phyloP scores from a whole-genome alignment of 2,113 vertebrate genomes.

The Corythornis madagascariensis region DNA sequence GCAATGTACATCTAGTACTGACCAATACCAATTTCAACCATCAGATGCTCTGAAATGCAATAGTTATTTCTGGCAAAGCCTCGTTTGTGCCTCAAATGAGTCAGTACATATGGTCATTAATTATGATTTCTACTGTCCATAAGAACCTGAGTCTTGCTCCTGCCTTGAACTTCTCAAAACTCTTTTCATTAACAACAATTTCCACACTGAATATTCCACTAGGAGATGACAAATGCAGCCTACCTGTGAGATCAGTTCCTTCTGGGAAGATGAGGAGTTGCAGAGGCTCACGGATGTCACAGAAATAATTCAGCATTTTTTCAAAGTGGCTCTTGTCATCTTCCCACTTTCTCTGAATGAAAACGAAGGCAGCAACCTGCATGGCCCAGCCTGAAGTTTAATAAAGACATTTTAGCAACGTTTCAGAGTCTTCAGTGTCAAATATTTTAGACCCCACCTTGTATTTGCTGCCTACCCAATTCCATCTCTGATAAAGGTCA shows the following conservation, averaged over 20 bases:
- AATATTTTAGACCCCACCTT: not conserved
- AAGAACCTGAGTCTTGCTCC: not conserved
- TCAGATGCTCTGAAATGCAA: not conserved
- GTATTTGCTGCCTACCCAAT: not conserved
- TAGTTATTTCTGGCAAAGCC: not conserved
- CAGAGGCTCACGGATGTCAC: conserved; percentile 90
- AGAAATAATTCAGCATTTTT: conserved; percentile 96
- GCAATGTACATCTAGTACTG: not conserved
- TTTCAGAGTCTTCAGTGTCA: not conserved
- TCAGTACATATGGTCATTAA: not conserved
- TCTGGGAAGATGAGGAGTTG: conserved; percentile 97
- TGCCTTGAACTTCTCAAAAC: not conserved
- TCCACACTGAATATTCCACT: fast-evolving
- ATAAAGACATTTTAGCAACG: conserved; percentile 35
- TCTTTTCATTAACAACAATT: not conserved
- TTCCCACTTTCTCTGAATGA: conserved; percentile 94
- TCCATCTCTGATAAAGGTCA: not conserved
- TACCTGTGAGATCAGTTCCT: conserved; percentile 97
- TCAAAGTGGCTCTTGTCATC: conserved; percentile 89
- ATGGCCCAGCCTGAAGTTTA: conserved; percentile 92
- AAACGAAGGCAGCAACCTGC: conserved; percentile 96
- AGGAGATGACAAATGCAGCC: not conserved
- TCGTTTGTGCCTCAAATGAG: not conserved
- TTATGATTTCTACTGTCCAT: not conserved
- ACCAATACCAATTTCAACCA: not conserved